Evolutionary conservation across 1,140 invertebrate genomes (phyloP).

Genomic region (Ctenoplectra terminalis): DNA sequence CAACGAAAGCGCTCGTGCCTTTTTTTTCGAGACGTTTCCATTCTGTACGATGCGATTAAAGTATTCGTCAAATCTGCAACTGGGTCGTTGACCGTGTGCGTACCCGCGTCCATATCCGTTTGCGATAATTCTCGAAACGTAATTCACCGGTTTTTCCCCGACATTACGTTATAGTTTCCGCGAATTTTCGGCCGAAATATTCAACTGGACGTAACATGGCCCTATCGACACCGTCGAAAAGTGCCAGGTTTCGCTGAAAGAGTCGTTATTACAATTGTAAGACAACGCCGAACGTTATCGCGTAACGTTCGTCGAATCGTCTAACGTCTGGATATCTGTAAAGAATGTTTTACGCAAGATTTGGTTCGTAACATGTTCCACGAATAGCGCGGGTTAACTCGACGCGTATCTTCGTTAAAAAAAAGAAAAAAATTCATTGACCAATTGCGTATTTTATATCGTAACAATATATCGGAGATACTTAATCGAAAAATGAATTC

Average conservation of each 20-base stretch:
- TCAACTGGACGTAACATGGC: background rate
- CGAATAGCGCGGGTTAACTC: background rate
- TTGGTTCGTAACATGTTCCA: background rate
- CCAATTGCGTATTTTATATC: background rate
- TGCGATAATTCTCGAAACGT: conserved; percentile 31
- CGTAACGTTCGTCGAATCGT: background rate
- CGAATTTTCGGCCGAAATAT: background rate
- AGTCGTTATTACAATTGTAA: conserved; percentile 30
- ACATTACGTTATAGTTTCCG: background rate
- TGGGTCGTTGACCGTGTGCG: conserved; percentile 36
- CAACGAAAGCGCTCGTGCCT: conserved; percentile 56
- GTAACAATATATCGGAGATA: background rate
- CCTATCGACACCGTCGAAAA: conserved; percentile 28
- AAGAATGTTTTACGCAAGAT: conserved; percentile 35
- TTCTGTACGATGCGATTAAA: conserved; percentile 30
- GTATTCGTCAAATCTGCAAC: conserved; percentile 31
- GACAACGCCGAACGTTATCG: conserved; percentile 22
- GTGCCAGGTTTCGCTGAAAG: conserved; percentile 37
- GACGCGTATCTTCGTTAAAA: background rate
- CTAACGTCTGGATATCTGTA: conserved; percentile 24
- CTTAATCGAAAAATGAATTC: background rate
- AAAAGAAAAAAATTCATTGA: background rate
- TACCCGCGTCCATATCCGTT: conserved; percentile 56
- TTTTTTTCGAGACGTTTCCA: conserved; percentile 33
- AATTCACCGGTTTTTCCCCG: background rate